phyloP scores from a whole-genome alignment of 2,113 vertebrate genomes.

The Ursus arctos region DNA sequence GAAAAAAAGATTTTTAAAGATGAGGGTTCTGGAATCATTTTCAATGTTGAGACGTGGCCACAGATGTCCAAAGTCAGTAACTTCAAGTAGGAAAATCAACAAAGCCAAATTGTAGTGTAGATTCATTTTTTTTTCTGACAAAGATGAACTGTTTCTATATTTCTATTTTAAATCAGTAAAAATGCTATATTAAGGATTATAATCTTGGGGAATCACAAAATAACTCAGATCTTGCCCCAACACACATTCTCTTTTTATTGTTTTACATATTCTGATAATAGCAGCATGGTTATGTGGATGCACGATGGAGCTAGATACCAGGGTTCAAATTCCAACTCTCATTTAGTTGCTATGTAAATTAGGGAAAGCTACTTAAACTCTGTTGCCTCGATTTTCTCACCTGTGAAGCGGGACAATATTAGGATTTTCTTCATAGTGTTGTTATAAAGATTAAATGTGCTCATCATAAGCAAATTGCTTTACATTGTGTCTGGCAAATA shows the following conservation, averaged over 20 bases:
- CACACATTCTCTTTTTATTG: neutral
- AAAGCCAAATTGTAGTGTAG: neutral
- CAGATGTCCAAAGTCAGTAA: neutral
- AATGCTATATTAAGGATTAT: neutral
- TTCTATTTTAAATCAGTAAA: constrained; percentile 32
- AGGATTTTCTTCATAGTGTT: neutral
- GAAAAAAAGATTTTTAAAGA: neutral
- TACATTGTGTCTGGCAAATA: neutral
- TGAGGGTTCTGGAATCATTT: constrained; percentile 23
- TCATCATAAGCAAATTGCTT: neutral
- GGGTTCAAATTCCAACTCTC: neutral
- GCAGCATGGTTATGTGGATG: neutral
- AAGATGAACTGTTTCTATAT: neutral
- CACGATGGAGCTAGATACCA: neutral
- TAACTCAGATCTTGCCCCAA: neutral
- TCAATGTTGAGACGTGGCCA: neutral
- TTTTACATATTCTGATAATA: neutral
- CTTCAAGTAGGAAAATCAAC: neutral
- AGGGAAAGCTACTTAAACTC: neutral
- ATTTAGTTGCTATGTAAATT: neutral
- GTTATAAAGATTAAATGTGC: neutral
- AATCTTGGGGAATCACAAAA: neutral
- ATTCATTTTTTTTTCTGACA: neutral
- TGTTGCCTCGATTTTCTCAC: neutral
- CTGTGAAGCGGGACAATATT: neutral